Evolutionary conservation across 2,888 invertebrate genomes (phyloP), one percentile per base, ranked within the genome.

Genomic region (Cheilosia urbana): DNA sequence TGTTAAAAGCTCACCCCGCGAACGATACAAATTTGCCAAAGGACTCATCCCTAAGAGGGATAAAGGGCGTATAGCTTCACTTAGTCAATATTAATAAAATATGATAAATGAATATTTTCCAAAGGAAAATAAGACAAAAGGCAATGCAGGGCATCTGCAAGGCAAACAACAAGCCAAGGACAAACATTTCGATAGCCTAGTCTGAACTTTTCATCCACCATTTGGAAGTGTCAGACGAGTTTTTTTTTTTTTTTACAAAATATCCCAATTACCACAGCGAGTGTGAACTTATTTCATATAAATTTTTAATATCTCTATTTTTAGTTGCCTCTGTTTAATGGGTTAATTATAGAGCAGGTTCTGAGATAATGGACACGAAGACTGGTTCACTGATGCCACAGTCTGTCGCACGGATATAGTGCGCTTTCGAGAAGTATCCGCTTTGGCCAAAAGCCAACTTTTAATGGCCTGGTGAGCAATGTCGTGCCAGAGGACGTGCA

Each of bases 381-480:
- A 27, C 27, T 15, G 37, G 34, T 30, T 34, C 30, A 24, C 19
- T 51, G 57, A 53, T 77, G 77, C 60, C 42, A 37, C 40, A 62
- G 53, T 57, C 24, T 24, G n/a, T 65, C 30, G 19, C 30, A 37
- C 7, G 30, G 30, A 11, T 34, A 19, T 49, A 66, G 24, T 71
- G 58, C 69, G 40, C 27, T 66, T 58, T n/a, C 15, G 6, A 42
- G n/a, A 45, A 68, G 47, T 68, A 49, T 55, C 21, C 47, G 13
- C 37, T 45, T 71, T 83, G 83, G 83, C 83, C 21, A 45, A 17
- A 58, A 58, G 73, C 79, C 83, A 83, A 73, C 49, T 73, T 83
- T 83, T 83, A 83, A 79, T 79, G 73, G 83, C 51, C 78, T 83
- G 40, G 40, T 66, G 62, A 76, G 65, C 69, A 53, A 42, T 66